Conservation (phyloP, 2,888 invertebrate species). For the Platycheirus albimanus region DNA sequence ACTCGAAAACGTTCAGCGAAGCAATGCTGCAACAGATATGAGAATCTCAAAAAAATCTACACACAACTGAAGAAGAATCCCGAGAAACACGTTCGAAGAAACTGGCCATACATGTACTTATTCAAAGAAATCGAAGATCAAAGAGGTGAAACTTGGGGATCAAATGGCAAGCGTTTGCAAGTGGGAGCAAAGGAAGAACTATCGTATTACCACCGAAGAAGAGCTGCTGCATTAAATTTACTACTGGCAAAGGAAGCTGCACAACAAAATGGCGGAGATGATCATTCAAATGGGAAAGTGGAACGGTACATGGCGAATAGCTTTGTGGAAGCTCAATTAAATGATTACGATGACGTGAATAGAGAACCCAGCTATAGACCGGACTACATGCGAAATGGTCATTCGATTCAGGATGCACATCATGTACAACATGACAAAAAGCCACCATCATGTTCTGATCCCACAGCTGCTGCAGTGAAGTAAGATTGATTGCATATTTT, state of each 20-base stretch:
- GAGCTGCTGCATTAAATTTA: constrained; percentile 79
- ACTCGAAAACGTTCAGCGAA: constrained; percentile 81
- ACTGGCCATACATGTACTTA: constrained; percentile 82
- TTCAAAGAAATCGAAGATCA: constrained; percentile 82
- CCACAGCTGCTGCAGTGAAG: constrained; percentile 58
- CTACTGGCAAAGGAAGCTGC: constrained; percentile 79
- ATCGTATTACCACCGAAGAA: constrained; percentile 81
- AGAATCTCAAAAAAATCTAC: constrained; percentile 82
- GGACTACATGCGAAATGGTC: constrained; percentile 42
- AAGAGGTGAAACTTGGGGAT: constrained; percentile 82
- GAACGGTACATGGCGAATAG: constrained; percentile 81
- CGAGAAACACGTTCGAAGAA: constrained; percentile 81
- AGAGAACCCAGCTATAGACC: constrained; percentile 50
- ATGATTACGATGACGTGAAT: constrained; percentile 76
- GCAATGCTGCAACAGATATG: constrained; percentile 82
- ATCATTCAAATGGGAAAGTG: constrained; percentile 78
- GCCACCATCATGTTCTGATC: constrained; percentile 25
- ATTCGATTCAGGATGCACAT: constrained; percentile 28
- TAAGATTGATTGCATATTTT: background rate
- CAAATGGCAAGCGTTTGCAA: constrained; percentile 80
- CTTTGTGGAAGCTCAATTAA: constrained; percentile 81
- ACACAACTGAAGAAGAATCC: constrained; percentile 82
- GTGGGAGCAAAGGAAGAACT: constrained; percentile 81
- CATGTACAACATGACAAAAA: constrained; percentile 52
- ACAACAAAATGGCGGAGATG: constrained; percentile 76